Conservation (phyloP, 2,113 vertebrate species). For the Pseudorhombus dupliciocellatus region DNA sequence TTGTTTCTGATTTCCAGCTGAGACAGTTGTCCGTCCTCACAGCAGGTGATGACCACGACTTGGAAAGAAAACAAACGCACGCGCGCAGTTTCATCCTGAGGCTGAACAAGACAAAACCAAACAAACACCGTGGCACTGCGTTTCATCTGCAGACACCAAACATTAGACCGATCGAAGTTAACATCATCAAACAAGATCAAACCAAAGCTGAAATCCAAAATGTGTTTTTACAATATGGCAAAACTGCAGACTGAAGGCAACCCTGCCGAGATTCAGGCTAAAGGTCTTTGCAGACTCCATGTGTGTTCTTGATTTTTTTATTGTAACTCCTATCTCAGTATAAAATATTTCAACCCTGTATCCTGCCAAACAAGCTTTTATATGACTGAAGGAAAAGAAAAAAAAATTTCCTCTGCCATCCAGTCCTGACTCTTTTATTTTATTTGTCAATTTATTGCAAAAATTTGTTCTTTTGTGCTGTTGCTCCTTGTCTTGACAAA, state of each 20-base stretch:
- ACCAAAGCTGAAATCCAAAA: not conserved
- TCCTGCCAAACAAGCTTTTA: too few species aligned
- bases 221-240: not conserved
- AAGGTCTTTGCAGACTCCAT: too few species aligned
- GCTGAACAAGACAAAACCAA: not conserved
- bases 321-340: too few species aligned
- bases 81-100: not conserved
- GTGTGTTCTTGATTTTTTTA: too few species aligned
- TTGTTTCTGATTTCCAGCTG: not conserved
- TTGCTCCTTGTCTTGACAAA: too few species aligned
- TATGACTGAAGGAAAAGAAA: too few species aligned
- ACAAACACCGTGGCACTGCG: not conserved
- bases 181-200: not conserved
- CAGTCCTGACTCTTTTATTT: too few species aligned
- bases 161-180: not conserved
- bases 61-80: conserved; percentile 1
- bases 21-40: not conserved
- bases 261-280: too few species aligned
- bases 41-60: not conserved
- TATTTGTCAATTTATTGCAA: too few species aligned
- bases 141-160: conserved; percentile 11
- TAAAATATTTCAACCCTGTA: too few species aligned
- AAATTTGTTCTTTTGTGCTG: too few species aligned
- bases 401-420: too few species aligned
- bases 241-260: not conserved